A percentile compares a stretch with the other conserved stretches of the same genome.
These are phyloP conservation scores for Genyomyrus donnyi DNA, from an alignment of 2,113 vertebrate species.

Conservation along the genomic window DNA sequence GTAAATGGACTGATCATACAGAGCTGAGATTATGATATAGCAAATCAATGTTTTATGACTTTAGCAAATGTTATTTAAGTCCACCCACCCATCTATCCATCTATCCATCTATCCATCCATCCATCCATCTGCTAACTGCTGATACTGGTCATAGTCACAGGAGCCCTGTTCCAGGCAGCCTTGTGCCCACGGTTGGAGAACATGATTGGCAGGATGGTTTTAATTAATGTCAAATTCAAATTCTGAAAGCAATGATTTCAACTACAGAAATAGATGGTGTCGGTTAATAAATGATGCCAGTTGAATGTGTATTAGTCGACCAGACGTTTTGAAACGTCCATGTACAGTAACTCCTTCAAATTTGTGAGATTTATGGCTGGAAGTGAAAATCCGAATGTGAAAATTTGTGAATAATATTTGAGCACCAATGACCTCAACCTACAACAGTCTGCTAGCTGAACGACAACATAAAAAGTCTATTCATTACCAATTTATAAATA, in stretches of 20 bases:
- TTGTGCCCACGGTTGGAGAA: too few relatives aligned
- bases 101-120: neutral
- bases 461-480: neutral
- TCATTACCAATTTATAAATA: neutral
- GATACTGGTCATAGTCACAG: neutral
- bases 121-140: neutral
- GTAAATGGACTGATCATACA: neutral
- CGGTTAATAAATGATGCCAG: neutral
- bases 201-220: neutral
- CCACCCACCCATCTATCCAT: neutral
- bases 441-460: neutral
- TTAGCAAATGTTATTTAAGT: neutral
- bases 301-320: neutral
- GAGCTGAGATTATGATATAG: neutral
- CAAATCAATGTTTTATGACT: neutral
- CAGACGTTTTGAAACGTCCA: neutral
- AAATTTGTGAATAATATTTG: neutral
- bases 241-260: neutral
- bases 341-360: neutral
- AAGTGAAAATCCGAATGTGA: neutral
- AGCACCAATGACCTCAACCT: neutral
- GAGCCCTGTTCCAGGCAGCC: neutral
- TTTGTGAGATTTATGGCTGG: neutral
- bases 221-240: neutral
- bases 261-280: neutral